Conservation (phyloP, 2,113 vertebrate species). For the Alexandromys fortis region DNA sequence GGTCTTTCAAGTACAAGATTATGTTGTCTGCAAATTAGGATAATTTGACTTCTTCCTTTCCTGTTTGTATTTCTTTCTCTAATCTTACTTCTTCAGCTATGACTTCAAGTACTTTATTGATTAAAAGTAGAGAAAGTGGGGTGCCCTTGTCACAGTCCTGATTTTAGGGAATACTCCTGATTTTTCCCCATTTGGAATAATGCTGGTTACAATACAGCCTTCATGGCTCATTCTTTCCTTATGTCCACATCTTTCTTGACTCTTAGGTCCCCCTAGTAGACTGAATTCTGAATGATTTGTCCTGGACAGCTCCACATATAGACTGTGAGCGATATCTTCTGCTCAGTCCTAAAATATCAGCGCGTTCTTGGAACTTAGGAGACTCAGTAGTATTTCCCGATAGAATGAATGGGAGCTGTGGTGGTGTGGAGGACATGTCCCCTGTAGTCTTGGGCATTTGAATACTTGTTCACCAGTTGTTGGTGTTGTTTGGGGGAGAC, state of each 20-base stretch:
- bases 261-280: neutral
- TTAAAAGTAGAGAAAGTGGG: neutral
- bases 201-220: neutral
- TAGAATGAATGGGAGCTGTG: neutral
- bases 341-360: neutral
- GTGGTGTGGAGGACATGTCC: neutral
- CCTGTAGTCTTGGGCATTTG: neutral
- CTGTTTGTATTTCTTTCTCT: neutral
- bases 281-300: neutral
- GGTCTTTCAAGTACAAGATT: neutral
- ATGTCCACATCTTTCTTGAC: conserved; percentile 19
- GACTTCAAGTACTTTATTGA: neutral
- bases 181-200: neutral
- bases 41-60: neutral
- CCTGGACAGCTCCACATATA: neutral
- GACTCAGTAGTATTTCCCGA: neutral
- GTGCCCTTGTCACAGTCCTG: neutral
- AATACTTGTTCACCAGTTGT: neutral
- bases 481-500: neutral
- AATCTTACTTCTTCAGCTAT: neutral
- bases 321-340: neutral
- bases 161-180: neutral
- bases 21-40: neutral
- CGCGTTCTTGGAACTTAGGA: neutral
- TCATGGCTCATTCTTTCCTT: conserved; percentile 6